phyloP scores from a whole-genome alignment of 1,140 invertebrate species.

The Sitobion miscanthi region DNA sequence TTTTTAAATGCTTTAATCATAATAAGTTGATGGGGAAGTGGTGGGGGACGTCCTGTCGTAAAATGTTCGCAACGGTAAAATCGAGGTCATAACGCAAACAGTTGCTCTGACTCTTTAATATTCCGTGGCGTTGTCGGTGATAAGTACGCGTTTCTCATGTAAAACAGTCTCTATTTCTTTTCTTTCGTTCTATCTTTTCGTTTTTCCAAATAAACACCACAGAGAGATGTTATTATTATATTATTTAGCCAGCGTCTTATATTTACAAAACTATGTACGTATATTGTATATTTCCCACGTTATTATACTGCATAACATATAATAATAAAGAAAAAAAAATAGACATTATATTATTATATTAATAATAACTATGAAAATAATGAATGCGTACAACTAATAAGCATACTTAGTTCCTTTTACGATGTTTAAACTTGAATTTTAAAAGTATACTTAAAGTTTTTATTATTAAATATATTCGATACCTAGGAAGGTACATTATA shows the following conservation, averaged over 20 bases:
- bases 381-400: background rate
- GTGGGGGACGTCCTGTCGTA: background rate
- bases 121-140: background rate
- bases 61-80: background rate
- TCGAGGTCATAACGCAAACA: background rate
- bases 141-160: constrained; percentile 29
- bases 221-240: background rate
- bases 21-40: background rate
- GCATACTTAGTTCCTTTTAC: background rate
- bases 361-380: background rate
- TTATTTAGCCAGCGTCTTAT: background rate
- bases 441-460: background rate
- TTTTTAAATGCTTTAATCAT: constrained; percentile 9
- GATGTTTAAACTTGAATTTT: background rate
- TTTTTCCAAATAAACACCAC: constrained; percentile 16
- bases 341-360: background rate
- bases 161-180: background rate
- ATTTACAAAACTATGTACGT: background rate
- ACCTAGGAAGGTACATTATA: too few relatives aligned
- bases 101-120: constrained; percentile 15
- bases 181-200: background rate
- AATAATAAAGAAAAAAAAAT: background rate
- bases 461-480: background rate
- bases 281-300: background rate
- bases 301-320: background rate